A percentile compares a stretch with the other conserved stretches of the same genome.
Evolutionary conservation across 2,888 invertebrate species (phyloP).

Genomic region (Stenichneumon culpator): DNA sequence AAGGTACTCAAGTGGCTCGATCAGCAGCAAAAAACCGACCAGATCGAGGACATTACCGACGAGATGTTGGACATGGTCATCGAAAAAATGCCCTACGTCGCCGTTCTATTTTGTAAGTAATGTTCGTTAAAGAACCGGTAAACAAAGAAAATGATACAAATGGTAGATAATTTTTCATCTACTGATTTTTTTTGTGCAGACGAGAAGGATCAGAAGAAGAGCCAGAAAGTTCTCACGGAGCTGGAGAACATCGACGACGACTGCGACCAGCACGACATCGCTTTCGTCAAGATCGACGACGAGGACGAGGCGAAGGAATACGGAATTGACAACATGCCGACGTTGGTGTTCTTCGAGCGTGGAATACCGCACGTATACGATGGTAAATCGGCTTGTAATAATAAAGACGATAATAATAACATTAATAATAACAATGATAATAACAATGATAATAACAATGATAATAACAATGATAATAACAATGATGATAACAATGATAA

Average conservation of each 20-base stretch:
- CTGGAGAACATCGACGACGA: conserved; percentile 97
- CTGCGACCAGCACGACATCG: conserved; percentile 96
- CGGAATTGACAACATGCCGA: conserved; percentile 93
- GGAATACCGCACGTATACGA: conserved; percentile 88
- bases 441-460: background rate
- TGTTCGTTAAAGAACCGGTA: conserved; percentile 16
- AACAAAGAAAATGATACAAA: background rate
- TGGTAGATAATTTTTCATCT: background rate
- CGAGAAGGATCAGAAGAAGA: conserved; percentile 96
- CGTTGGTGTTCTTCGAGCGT: conserved; percentile 91
- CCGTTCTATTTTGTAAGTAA: conserved; percentile 95
- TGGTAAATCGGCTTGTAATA: conserved; percentile 79
- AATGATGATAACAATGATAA: background rate
- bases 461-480: too few species aligned
- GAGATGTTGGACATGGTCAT: conserved; percentile 97
- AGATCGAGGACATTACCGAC: conserved; percentile 97
- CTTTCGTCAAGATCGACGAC: conserved; percentile 96
- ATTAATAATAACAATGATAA: background rate
- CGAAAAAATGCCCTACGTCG: conserved; percentile 94
- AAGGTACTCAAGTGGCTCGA: conserved; percentile 95
- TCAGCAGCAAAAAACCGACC: conserved; percentile 94
- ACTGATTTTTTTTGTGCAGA: conserved; percentile 87
- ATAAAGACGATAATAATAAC: background rate
- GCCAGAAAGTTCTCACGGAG: conserved; percentile 93
- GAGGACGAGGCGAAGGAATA: conserved; percentile 95